Conservation (phyloP, 2,888 invertebrate genomes). For the Coleophora deauratella region DNA sequence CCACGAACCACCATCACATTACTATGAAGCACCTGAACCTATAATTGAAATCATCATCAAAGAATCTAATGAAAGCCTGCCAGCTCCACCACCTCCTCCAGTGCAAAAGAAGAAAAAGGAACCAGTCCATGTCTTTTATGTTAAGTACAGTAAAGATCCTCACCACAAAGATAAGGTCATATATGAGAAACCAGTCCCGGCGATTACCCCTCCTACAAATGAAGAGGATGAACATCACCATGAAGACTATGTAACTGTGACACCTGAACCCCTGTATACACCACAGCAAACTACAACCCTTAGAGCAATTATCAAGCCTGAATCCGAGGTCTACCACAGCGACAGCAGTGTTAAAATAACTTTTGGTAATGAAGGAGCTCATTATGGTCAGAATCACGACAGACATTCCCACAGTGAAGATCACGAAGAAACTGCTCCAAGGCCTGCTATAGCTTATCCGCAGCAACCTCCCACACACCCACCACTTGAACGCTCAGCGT, state of each 20-base stretch:
- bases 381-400: conserved; percentile 52
- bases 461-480: conserved; percentile 46
- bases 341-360: conserved; percentile 87
- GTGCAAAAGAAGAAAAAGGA: conserved; percentile 78
- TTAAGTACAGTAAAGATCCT: conserved; percentile 91
- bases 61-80: conserved; percentile 88
- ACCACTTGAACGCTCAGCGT: conserved; percentile 7
- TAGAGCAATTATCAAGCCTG: conserved; percentile 88
- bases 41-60: conserved; percentile 95
- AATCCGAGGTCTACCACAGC: conserved; percentile 88
- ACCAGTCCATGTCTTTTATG: conserved; percentile 92
- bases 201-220: conserved; percentile 81
- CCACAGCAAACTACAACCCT: conserved; percentile 84
- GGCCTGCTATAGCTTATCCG: conserved; percentile 74
- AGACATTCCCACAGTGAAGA: conserved; percentile 43
- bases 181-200: conserved; percentile 86
- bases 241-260: conserved; percentile 72
- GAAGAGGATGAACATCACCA: conserved; percentile 76
- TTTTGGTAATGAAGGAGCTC: conserved; percentile 80
- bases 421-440: conserved; percentile 78
- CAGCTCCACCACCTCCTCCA: conserved; percentile 75
- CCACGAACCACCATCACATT: conserved; percentile 58
- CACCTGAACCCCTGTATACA: conserved; percentile 64
- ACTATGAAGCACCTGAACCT: conserved; percentile 87
- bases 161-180: conserved; percentile 81